Percentiles rank a stretch among this genome's conserved stretches.
phyloP scores from a whole-genome alignment of 2,113 vertebrate genomes.

The rat (Rattus norvegicus) region DNA sequence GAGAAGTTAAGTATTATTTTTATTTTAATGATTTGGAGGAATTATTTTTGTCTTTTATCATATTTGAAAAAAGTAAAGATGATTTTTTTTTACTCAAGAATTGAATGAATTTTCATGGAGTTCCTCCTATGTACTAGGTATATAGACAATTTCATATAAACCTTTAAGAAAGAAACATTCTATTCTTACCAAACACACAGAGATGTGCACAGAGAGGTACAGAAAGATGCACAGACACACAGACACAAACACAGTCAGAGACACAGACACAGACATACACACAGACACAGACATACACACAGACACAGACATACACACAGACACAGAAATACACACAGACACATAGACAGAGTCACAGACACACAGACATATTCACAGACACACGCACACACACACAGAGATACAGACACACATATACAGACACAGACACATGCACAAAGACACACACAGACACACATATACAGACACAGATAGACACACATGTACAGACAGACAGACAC shows the following conservation, averaged over 20 bases:
- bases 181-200: not conserved
- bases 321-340: too few relatives aligned
- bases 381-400: not conserved
- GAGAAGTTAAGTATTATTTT: not conserved
- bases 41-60: not conserved
- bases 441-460: not conserved
- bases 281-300: not conserved
- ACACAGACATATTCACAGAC: not conserved
- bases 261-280: not conserved
- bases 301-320: not conserved
- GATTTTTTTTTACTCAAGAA: not conserved
- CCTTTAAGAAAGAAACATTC: not conserved
- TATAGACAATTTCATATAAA: not conserved
- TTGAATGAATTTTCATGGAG: conserved; percentile 17
- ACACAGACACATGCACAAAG: too few relatives aligned
- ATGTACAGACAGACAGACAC: too few relatives aligned
- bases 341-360: too few relatives aligned
- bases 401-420: not conserved
- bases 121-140: not conserved
- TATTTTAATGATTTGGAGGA: not conserved
- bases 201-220: not conserved
- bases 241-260: too few relatives aligned
- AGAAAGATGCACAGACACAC: not conserved
- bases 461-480: not conserved
- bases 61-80: not conserved